Evolutionary conservation across 2,888 invertebrate genomes (phyloP).

Genomic region (Euclidia mi): DNA sequence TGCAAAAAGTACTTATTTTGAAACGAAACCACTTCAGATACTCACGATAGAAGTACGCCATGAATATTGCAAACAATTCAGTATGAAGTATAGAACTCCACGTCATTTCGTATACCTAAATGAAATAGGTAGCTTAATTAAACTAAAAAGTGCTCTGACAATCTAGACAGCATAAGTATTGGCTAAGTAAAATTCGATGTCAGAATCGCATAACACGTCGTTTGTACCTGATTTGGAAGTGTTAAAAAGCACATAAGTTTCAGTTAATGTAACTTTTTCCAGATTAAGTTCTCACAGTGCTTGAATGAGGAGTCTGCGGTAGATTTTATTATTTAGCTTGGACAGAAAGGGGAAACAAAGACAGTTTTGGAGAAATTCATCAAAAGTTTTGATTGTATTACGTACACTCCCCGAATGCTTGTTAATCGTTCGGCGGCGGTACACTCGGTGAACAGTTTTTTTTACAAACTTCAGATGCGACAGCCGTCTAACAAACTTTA

Average conservation of each 20-base stretch:
- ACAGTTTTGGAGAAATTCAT: conserved; percentile 86
- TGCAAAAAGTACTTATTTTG: neutral
- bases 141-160: conserved; percentile 33
- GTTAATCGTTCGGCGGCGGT: conserved; percentile 75
- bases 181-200: conserved; percentile 43
- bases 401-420: conserved; percentile 77
- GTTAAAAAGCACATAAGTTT: conserved; percentile 41
- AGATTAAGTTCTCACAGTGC: conserved; percentile 64
- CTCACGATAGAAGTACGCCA: too few species aligned
- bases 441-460: conserved; percentile 62
- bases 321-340: conserved; percentile 84
- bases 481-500: conserved; percentile 54
- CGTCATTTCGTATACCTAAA: neutral
- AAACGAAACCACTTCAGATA: too few species aligned
- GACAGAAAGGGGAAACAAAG: conserved; percentile 85
- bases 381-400: conserved; percentile 89
- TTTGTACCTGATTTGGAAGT: conserved; percentile 33
- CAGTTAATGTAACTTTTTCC: conserved; percentile 53
- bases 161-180: conserved; percentile 40
- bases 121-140: conserved; percentile 7
- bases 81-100: neutral
- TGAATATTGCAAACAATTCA: neutral
- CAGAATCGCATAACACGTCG: conserved; percentile 27
- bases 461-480: conserved; percentile 55
- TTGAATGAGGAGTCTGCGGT: conserved; percentile 69